phyloP scores from a whole-genome alignment of 2,888 invertebrate species.

The Conus canariensis region DNA sequence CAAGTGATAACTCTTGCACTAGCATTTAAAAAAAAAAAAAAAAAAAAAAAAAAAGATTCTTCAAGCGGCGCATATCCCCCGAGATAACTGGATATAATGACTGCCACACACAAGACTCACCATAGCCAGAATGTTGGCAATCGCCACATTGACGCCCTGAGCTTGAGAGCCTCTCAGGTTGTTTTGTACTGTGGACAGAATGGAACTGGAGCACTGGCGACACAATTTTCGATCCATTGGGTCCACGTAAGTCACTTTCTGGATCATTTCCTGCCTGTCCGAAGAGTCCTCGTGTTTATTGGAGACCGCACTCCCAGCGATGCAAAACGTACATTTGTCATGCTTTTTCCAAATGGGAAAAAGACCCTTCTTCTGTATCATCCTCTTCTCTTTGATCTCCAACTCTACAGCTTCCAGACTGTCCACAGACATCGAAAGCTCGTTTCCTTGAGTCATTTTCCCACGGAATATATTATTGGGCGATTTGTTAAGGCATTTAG shows the following conservation, averaged over 20 bases:
- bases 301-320: not conserved
- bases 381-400: conserved; percentile 40
- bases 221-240: conserved; percentile 24
- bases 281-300: not conserved
- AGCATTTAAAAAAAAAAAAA: too few relatives aligned
- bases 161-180: conserved; percentile 34
- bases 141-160: conserved; percentile 47
- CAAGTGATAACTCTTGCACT: too few relatives aligned
- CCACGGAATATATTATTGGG: conserved; percentile 32
- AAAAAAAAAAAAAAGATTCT: too few relatives aligned
- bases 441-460: conserved; percentile 37
- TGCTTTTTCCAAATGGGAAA: conserved; percentile 53
- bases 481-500: not conserved
- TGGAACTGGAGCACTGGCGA: conserved; percentile 36
- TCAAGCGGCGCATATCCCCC: not conserved
- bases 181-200: conserved; percentile 39
- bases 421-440: conserved; percentile 43
- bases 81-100: not conserved
- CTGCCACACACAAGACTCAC: conserved; percentile 13
- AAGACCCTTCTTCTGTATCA: conserved; percentile 25
- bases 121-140: conserved; percentile 46
- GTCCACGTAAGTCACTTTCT: conserved; percentile 21
- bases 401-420: conserved; percentile 45
- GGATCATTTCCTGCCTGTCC: conserved; percentile 4
- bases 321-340: conserved; percentile 45